These are phyloP conservation scores for Theretra japonica DNA, from an alignment of 2,888 invertebrate species.

Conservation along the genomic window DNA sequence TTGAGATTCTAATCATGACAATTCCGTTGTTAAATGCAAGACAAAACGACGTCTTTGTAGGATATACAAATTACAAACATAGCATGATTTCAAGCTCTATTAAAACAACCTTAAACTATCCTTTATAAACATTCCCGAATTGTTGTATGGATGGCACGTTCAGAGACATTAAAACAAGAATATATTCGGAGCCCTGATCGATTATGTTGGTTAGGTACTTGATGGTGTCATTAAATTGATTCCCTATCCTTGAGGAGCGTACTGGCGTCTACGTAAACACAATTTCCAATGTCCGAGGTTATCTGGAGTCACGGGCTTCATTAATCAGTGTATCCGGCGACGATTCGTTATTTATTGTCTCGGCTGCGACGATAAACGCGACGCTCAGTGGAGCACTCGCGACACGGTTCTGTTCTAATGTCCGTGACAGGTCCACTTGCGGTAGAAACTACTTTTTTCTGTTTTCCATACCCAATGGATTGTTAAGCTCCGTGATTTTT, in stretches of 20 bases:
- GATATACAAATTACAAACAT: no score
- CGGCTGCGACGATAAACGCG: slow-evolving; percentile 10
- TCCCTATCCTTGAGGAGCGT: not conserved
- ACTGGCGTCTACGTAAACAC: slow-evolving; percentile 12
- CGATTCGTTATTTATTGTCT: slow-evolving; percentile 22
- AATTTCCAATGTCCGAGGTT: slow-evolving; percentile 24
- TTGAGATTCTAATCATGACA: no score
- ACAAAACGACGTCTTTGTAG: no score
- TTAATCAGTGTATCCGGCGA: slow-evolving; percentile 27
- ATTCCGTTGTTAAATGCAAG: no score
- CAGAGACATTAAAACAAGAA: no score
- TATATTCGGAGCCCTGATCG: no score
- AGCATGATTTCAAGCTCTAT: no score
- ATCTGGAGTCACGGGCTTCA: slow-evolving; percentile 23
- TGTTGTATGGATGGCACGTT: no score
- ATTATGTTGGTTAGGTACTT: not conserved
- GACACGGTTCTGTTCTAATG: slow-evolving; percentile 5
- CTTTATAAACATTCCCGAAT: no score
- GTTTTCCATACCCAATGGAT: not conserved
- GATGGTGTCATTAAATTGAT: not conserved
- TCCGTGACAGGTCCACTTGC: slow-evolving; percentile 7
- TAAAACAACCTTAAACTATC: no score
- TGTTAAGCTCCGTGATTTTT: not conserved
- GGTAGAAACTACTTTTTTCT: slow-evolving; percentile 1
- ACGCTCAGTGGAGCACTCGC: not conserved